A percentile compares a stretch with the other conserved stretches of the same genome.
Evolutionary conservation across 1,140 invertebrate genomes (phyloP).

Genomic region (Hyles vespertilio): DNA sequence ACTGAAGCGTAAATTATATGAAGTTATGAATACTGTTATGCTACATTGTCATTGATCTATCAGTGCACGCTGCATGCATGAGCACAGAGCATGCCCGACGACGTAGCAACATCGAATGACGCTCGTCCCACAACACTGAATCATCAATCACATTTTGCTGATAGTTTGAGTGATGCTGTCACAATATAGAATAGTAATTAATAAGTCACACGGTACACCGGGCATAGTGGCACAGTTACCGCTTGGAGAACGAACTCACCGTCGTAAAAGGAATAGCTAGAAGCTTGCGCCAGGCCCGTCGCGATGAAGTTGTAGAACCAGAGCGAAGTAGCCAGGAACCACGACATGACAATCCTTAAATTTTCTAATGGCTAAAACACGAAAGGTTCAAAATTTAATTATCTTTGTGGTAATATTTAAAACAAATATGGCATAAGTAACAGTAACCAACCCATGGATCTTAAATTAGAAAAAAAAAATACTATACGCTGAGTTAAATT

Average conservation of each 20-base stretch:
- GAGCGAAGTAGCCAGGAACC: conserved; percentile 53
- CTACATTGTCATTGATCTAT: too few species aligned
- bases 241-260: conserved; percentile 37
- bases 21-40: too few species aligned
- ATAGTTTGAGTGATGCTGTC: background rate
- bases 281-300: conserved; percentile 49
- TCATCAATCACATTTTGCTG: too few species aligned
- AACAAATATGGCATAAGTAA: background rate
- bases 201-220: too few species aligned
- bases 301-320: conserved; percentile 64
- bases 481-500: too few species aligned
- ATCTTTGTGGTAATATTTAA: too few species aligned
- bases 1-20: too few species aligned
- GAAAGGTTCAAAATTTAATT: background rate
- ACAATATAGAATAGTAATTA: background rate
- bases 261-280: conserved; percentile 57
- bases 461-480: background rate
- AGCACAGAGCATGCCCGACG: conserved; percentile 58
- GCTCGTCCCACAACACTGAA: conserved; percentile 22
- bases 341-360: conserved; percentile 47
- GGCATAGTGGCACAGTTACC: too few species aligned
- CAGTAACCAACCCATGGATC: background rate
- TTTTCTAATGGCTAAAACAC: conserved; percentile 61
- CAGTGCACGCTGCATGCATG: conserved; percentile 57
- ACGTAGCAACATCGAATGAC: conserved; percentile 49